phyloP scores from a whole-genome alignment of 1,140 invertebrate genomes.

The Panonychus citri region DNA sequence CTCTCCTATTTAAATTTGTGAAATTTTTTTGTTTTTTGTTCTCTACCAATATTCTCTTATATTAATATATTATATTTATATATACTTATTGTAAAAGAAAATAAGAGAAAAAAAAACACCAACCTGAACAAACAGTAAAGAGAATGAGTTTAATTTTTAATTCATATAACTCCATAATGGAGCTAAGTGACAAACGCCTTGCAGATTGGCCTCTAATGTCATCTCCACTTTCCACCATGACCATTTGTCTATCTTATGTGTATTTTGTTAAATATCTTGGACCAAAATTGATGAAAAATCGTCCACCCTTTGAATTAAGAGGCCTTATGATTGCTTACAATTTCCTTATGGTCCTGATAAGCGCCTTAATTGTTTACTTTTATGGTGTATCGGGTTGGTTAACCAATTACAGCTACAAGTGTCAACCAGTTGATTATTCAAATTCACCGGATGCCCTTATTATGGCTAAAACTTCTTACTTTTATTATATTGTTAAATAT shows the following conservation, averaged over 20 bases:
- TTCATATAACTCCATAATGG: neutral
- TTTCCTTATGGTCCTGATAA: constrained; percentile 19
- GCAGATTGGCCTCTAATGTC: constrained; percentile 71
- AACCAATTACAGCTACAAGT: constrained; percentile 15
- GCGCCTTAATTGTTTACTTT: constrained; percentile 9
- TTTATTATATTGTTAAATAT: constrained; percentile 31
- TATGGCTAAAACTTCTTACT: constrained; percentile 33
- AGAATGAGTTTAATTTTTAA: neutral
- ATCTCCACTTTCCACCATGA: constrained; percentile 63
- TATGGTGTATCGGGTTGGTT: constrained; percentile 16
- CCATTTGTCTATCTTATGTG: constrained; percentile 56
- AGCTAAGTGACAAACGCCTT: constrained; percentile 43
- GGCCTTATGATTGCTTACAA: constrained; percentile 58
- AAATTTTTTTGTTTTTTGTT: too few relatives aligned
- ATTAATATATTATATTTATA: too few relatives aligned
- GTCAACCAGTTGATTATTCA: constrained; percentile 18
- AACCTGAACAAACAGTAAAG: neutral
- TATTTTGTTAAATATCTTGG: constrained; percentile 51
- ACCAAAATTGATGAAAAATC: constrained; percentile 59
- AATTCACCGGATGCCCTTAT: constrained; percentile 17
- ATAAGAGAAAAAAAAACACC: too few relatives aligned
- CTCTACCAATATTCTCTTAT: too few relatives aligned
- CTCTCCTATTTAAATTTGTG: too few relatives aligned
- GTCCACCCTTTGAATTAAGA: constrained; percentile 55
- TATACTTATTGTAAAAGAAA: too few relatives aligned